Evolutionary conservation across 2,797 vertebrate genomes (phyloP).

Genomic region (Eupleurogrammus muticus): DNA sequence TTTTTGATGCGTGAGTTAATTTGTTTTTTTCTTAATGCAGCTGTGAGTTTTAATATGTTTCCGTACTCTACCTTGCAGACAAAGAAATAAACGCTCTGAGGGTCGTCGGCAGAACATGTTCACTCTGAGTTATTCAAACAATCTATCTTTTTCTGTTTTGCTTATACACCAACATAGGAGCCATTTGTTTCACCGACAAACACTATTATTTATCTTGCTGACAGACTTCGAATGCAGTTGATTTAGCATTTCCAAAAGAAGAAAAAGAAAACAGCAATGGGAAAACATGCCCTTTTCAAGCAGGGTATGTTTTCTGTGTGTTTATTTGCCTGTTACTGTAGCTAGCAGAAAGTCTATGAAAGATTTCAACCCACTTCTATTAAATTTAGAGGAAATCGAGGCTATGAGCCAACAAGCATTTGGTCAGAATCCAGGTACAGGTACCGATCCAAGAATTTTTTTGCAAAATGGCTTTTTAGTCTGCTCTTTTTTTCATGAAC

Average conservation of each 20-base stretch:
- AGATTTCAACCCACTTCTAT: conserved; percentile 5
- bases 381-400: conserved; percentile 5
- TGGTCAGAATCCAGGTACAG: conserved; percentile 13
- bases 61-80: conserved; percentile 28
- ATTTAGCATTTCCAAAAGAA: conserved; percentile 30
- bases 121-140: conserved; percentile 30
- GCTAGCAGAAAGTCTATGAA: not conserved
- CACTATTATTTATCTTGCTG: conserved; percentile 36
- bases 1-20: conserved; percentile 48
- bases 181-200: conserved; percentile 33
- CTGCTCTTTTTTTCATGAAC: conserved; percentile 17
- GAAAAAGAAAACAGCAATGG: conserved; percentile 21
- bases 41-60: conserved; percentile 32
- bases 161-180: conserved; percentile 22
- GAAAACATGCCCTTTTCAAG: conserved; percentile 24
- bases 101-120: conserved; percentile 14
- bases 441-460: not conserved
- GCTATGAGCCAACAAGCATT: conserved; percentile 28
- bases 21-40: conserved; percentile 53
- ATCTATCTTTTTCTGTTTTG: conserved; percentile 29
- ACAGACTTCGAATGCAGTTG: conserved; percentile 22
- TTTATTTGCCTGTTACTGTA: conserved; percentile 12
- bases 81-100: conserved; percentile 25
- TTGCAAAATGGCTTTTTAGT: not conserved
- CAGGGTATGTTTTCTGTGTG: conserved; percentile 16